Evolutionary conservation across 2,888 invertebrate genomes (phyloP), one percentile per base, ranked within the genome.

Genomic region (Idaea biselata): DNA sequence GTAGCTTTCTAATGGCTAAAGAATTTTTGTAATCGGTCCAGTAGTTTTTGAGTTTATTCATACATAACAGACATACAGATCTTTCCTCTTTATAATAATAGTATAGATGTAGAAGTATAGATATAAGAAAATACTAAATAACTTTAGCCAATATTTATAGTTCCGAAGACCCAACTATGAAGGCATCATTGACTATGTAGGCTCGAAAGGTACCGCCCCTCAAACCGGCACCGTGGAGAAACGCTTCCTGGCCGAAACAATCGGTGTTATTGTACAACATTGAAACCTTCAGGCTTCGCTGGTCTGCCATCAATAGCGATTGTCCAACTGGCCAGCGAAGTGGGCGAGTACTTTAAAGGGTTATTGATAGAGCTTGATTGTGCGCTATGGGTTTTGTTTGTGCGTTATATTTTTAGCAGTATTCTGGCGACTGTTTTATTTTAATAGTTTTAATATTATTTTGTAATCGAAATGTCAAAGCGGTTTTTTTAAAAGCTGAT

Each of bases 261-360:
- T 91, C 79, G 81, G 80, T 72, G 84, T 84, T 85, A 88, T 90
- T 83, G 80, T 82, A 76, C 69, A 66, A 74, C 83, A 81, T 88
- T 88, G 90, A 87, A 89, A 85, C 91, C 92, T 91, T 91, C 91
- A 90, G 84, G 91, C 87, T 86, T 79, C 79, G 81, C 71, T 89
- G 89, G 77, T 71, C 86, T 80, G 75, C 78, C 79, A 82, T 90
- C 88, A 90, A 91, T 90, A 79, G 89, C 84, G 74, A 91, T 91
- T 90, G 91, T 89, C 79, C 73, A 73, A 72, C 75, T 77, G 77
- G 76, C 77, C 77, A 80, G 72, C 72, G 71, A 78, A 71, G 80
- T 79, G 74, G 78, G 75, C 66, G 75, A 72, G 57, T 66, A 44
- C 55, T 55, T 61, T 18, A 58, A 67, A 61, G 44, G 44, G 57